A percentile compares a stretch with the other conserved stretches of the same genome.
These are phyloP conservation scores for Pholis gunnellus DNA, from an alignment of 2,113 vertebrate genomes.

Conservation along the genomic window DNA sequence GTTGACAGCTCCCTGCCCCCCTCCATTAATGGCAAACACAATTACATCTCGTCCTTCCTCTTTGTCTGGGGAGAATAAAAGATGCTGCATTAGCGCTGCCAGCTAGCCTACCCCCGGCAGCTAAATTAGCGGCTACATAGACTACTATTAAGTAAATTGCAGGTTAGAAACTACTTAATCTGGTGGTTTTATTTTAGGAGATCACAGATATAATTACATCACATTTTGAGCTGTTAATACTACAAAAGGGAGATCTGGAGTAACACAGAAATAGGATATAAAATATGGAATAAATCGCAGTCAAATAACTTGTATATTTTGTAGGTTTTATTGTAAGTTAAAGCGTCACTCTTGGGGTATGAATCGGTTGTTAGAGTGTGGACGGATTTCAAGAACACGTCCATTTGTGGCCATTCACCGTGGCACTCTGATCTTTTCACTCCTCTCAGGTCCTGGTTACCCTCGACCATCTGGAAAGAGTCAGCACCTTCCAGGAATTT, in stretches of 20 bases:
- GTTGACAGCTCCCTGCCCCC: slow-evolving; percentile 69
- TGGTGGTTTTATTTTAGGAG: slow-evolving; percentile 34
- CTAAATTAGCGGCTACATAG: slow-evolving; percentile 38
- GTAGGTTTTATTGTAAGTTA: not conserved
- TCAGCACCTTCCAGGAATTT: slow-evolving; percentile 98
- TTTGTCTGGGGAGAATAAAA: slow-evolving; percentile 61
- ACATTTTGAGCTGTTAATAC: not conserved
- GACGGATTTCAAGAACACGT: slow-evolving; percentile 1
- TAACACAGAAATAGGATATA: slow-evolving; percentile 1
- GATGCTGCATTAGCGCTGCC: slow-evolving; percentile 43
- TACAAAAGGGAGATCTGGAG: not conserved
- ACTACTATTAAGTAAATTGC: slow-evolving; percentile 38
- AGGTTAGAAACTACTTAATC: slow-evolving; percentile 27
- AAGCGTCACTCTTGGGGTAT: not conserved
- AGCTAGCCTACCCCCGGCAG: slow-evolving; percentile 40
- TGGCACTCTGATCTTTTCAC: slow-evolving; percentile 25
- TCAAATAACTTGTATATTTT: not conserved
- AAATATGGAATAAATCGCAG: not conserved
- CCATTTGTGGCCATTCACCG: slow-evolving; percentile 25
- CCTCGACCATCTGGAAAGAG: slow-evolving; percentile 95
- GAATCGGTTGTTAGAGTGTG: not conserved
- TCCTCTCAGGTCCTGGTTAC: slow-evolving; percentile 92
- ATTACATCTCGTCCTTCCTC: slow-evolving; percentile 76
- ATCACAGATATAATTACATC: slow-evolving; percentile 11
- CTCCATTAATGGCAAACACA: slow-evolving; percentile 81